Conservation (phyloP, 2,797 vertebrate species). For the Centropyge bicolor region DNA sequence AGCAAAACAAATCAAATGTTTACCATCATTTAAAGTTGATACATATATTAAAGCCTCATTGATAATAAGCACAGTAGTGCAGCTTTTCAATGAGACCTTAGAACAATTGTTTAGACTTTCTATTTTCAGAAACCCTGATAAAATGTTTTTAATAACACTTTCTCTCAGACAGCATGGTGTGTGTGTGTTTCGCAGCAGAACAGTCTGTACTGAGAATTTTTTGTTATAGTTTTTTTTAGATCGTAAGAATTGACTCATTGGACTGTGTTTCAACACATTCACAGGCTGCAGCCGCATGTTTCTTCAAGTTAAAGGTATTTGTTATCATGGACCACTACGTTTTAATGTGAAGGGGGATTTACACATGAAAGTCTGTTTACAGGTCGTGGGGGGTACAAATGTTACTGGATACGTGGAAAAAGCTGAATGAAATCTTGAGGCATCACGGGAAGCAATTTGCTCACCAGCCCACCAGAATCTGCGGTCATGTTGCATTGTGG, state of each 20-base stretch:
- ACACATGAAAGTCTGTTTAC: not conserved
- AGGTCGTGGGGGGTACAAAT: not conserved
- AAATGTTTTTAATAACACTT: no score
- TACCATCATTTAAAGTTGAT: not conserved
- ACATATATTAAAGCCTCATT: not conserved
- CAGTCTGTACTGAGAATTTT: not conserved
- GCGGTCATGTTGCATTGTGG: not conserved
- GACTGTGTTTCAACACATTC: not conserved
- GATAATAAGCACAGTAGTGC: no score
- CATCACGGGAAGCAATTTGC: not conserved
- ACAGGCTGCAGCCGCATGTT: not conserved
- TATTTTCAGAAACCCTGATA: no score
- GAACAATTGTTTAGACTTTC: no score
- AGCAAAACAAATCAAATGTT: not conserved
- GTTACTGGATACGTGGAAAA: not conserved
- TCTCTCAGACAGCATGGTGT: slow-evolving; percentile 14
- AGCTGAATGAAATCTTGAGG: not conserved
- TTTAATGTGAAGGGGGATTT: not conserved
- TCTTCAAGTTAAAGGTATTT: not conserved
- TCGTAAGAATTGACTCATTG: not conserved
- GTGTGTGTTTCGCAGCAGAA: not conserved
- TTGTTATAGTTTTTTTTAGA: not conserved
- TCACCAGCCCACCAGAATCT: not conserved
- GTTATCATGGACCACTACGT: not conserved
- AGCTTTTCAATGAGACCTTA: no score